phyloP scores from a whole-genome alignment of 2,888 invertebrate genomes.

The Meghimatium bilineatum region DNA sequence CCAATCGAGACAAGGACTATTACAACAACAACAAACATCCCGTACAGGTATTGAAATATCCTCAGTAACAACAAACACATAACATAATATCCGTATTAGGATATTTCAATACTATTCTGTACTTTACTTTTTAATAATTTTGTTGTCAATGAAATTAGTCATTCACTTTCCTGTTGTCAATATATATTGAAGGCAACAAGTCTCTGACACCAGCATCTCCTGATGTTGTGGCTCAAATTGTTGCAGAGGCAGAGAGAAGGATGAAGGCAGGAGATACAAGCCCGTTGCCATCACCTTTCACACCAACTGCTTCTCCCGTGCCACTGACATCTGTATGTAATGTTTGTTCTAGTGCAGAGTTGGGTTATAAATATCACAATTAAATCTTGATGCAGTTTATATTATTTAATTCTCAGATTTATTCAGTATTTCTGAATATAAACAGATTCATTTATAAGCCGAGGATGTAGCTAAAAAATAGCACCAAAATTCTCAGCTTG shows the following conservation, averaged over 20 bases:
- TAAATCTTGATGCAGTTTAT: no score
- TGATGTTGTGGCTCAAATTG: conserved; percentile 75
- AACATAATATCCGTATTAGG: no score
- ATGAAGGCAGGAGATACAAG: conserved; percentile 56
- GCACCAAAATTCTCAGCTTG: no score
- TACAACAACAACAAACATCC: no score
- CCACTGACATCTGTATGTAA: conserved; percentile 6
- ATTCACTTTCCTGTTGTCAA: background rate
- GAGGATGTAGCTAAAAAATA: no score
- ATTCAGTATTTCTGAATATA: no score
- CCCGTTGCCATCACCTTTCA: conserved; percentile 16
- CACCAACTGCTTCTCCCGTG: conserved; percentile 20
- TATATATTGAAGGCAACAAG: conserved; percentile 65
- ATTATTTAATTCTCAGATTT: no score
- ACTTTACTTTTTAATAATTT: background rate
- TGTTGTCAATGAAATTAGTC: background rate
- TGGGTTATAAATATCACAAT: background rate
- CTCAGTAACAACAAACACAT: no score
- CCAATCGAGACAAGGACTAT: no score
- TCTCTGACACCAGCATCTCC: conserved; percentile 73
- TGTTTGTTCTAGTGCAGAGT: background rate
- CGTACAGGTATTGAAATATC: no score
- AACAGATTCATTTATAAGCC: no score
- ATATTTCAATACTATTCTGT: no score
- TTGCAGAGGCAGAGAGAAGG: conserved; percentile 71